A percentile compares a stretch with the other conserved stretches of the same genome.
phyloP scores from a whole-genome alignment of 2,888 invertebrate genomes.

The Adela reaumurella region DNA sequence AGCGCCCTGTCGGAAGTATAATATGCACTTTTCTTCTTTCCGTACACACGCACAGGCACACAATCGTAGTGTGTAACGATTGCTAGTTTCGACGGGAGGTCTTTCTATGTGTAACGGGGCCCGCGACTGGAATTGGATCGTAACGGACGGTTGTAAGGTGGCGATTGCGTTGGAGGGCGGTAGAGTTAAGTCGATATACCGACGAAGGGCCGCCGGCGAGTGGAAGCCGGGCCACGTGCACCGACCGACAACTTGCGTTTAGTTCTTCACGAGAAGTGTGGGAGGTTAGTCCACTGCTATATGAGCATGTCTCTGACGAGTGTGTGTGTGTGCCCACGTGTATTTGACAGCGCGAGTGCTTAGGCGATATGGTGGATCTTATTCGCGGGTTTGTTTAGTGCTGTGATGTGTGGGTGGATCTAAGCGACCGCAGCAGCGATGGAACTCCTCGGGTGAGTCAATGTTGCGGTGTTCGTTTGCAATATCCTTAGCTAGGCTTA shows the following conservation, averaged over 20 bases:
- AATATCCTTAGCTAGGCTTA: no score
- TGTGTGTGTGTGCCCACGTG: conserved; percentile 32
- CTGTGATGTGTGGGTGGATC: neutral
- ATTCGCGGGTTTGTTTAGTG: neutral
- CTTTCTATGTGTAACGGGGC: neutral
- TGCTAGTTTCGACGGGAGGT: neutral
- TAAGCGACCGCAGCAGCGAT: neutral
- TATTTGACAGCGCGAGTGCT: conserved; percentile 35
- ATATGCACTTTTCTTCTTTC: conserved; percentile 37
- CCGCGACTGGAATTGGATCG: neutral
- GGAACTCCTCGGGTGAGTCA: neutral
- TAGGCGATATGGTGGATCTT: neutral
- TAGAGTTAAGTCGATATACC: neutral
- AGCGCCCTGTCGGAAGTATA: neutral
- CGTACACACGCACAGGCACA: conserved; percentile 28
- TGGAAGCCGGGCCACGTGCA: conserved; percentile 53
- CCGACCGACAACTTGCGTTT: conserved; percentile 42
- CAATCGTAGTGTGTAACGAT: conserved; percentile 7
- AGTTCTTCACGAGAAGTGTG: conserved; percentile 54
- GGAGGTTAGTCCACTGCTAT: conserved; percentile 48
- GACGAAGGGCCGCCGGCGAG: conserved; percentile 44
- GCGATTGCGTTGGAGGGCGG: neutral
- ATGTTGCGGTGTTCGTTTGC: no score
- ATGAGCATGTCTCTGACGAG: conserved; percentile 45
- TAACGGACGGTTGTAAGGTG: neutral